phyloP scores from a whole-genome alignment of 2,797 vertebrate species.

The Rhinophrynus dorsalis region DNA sequence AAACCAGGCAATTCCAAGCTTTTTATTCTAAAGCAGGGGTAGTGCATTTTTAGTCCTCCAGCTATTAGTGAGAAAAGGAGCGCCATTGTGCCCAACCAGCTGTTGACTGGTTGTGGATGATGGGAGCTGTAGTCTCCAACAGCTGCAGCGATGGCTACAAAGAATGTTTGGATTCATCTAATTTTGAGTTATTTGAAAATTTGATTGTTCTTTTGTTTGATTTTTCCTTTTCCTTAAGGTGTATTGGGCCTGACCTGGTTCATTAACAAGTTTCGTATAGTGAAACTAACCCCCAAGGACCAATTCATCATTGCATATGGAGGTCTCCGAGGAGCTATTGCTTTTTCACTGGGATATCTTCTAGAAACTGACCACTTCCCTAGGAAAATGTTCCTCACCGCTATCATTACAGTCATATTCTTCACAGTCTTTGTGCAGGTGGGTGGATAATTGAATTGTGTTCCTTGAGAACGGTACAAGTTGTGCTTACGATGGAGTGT shows the following conservation, averaged over 20 bases:
- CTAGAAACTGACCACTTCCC: slow-evolving; percentile 71
- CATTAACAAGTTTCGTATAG: slow-evolving; percentile 97
- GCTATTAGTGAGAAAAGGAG: too few species aligned
- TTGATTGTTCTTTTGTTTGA: fast-evolving
- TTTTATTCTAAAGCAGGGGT: too few species aligned
- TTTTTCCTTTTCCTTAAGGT: slow-evolving; percentile 64
- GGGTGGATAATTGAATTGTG: slow-evolving; percentile 15
- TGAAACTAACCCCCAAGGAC: slow-evolving; percentile 95
- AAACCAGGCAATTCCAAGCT: too few species aligned
- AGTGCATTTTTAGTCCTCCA: too few species aligned
- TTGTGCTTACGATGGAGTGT: too few species aligned
- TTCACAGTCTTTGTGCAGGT: slow-evolving; percentile 99
- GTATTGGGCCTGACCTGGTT: slow-evolving; percentile 89
- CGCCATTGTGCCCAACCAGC: too few species aligned
- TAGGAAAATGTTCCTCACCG: slow-evolving; percentile 91
- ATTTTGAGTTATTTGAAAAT: too few species aligned
- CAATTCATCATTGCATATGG: slow-evolving; percentile 97
- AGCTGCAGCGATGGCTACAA: too few species aligned
- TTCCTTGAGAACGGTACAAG: too few species aligned
- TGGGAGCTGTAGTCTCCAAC: too few species aligned
- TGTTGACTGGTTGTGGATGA: too few species aligned
- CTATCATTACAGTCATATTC: slow-evolving; percentile 97
- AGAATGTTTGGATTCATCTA: too few species aligned
- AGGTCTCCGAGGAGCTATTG: slow-evolving; percentile 94
- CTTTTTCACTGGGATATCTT: slow-evolving; percentile 92